Evolutionary conservation across 2,113 vertebrate genomes (phyloP).

Genomic region (Agelaius tricolor): DNA sequence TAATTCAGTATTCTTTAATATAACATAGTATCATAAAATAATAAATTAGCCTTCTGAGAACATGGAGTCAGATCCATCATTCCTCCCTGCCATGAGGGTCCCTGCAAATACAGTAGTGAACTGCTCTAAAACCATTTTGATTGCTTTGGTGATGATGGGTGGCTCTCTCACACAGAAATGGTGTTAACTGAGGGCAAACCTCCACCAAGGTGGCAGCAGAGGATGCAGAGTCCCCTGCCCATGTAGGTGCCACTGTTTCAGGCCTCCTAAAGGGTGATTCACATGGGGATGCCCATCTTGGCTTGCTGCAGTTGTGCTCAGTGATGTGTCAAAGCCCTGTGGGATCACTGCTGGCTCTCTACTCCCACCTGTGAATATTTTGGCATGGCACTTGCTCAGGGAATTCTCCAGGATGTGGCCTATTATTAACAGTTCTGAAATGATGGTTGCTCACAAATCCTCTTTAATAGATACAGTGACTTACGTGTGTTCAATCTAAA

Average conservation of each 20-base stretch:
- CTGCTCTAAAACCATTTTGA: background rate
- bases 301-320: background rate
- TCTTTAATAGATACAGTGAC: background rate
- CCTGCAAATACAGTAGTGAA: background rate
- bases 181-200: background rate
- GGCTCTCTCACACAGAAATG: background rate
- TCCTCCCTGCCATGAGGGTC: too few species aligned
- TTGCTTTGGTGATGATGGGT: background rate
- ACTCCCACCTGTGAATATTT: background rate
- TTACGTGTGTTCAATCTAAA: background rate
- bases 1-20: too few species aligned
- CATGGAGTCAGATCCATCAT: too few species aligned
- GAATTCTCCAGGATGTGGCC: background rate
- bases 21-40: too few species aligned
- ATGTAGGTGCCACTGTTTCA: rapidly evolving
- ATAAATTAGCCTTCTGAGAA: too few species aligned
- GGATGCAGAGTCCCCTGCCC: background rate
- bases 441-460: background rate
- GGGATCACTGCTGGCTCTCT: background rate
- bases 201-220: background rate
- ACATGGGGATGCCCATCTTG: background rate
- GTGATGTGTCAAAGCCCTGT: background rate
- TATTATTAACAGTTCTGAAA: background rate
- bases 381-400: background rate
- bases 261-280: background rate